These are phyloP conservation scores for Conopomorpha cramerella DNA, from an alignment of 1,140 invertebrate species.

Conservation along the genomic window DNA sequence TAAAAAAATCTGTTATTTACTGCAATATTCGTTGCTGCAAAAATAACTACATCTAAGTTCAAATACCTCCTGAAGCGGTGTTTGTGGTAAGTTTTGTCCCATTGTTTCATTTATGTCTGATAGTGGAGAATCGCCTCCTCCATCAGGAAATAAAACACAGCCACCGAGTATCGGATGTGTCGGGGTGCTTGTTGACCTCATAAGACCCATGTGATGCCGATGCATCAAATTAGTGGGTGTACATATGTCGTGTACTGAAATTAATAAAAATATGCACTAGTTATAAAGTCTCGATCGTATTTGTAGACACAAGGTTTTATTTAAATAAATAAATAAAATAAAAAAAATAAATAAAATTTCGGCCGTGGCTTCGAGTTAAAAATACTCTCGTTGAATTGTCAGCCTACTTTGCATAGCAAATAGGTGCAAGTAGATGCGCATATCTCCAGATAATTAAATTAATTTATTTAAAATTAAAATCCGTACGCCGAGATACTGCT, in stretches of 20 bases:
- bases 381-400: too few relatives aligned
- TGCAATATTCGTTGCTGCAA: not conserved
- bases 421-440: too few relatives aligned
- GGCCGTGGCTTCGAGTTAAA: too few relatives aligned
- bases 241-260: too few relatives aligned
- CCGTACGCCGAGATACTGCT: too few relatives aligned
- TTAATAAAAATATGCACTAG: too few relatives aligned
- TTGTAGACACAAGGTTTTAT: not conserved
- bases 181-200: constrained; percentile 47
- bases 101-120: constrained; percentile 46
- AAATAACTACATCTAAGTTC: not conserved
- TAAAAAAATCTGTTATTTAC: not conserved
- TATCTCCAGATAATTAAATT: too few relatives aligned
- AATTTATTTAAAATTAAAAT: too few relatives aligned
- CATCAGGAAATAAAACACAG: constrained; percentile 44
- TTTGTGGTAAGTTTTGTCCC: constrained; percentile 34
- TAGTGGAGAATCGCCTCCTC: constrained; percentile 44
- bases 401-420: too few relatives aligned
- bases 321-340: not conserved
- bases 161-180: constrained; percentile 27
- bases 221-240: too few relatives aligned
- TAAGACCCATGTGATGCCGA: not conserved
- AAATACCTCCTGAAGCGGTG: constrained; percentile 29
- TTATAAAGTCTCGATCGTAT: too few relatives aligned
- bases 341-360: too few relatives aligned